Percentiles rank a stretch among this genome's conserved stretches.
These are phyloP conservation scores for Eupeodes luniger DNA, from an alignment of 2,888 invertebrate genomes.

Conservation along the genomic window DNA sequence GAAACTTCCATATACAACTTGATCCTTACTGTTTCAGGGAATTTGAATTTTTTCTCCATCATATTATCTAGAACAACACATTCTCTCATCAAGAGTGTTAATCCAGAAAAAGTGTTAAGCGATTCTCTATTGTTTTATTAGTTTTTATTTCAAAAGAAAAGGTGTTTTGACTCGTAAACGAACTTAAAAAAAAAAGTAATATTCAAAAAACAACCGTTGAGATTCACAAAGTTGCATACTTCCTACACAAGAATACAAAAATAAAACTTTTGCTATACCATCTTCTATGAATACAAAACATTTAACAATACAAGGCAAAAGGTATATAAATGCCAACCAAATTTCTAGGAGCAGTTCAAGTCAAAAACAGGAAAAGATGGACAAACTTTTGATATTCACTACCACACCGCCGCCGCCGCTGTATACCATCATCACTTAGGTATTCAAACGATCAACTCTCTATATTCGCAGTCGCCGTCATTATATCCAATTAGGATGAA, in stretches of 20 bases:
- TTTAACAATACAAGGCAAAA: conserved; percentile 49
- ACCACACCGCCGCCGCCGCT: not conserved
- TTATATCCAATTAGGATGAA: conserved; percentile 72
- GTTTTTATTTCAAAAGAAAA: conserved; percentile 18
- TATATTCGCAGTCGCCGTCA: conserved; percentile 64
- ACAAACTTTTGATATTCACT: conserved; percentile 64
- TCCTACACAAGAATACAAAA: conserved; percentile 55
- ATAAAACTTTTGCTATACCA: conserved; percentile 46
- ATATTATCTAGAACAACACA: not conserved
- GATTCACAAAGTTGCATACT: conserved; percentile 51
- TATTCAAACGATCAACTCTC: conserved; percentile 71
- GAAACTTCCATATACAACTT: not conserved
- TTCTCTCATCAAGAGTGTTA: conserved; percentile 23
- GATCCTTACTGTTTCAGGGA: not conserved
- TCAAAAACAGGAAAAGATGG: conserved; percentile 34
- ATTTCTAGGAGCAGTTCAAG: conserved; percentile 63
- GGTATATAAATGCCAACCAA: conserved; percentile 59
- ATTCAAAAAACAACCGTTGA: conserved; percentile 23
- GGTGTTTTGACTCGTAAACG: conserved; percentile 1
- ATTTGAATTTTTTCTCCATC: not conserved
- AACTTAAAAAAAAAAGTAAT: conserved; percentile 5
- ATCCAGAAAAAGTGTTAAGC: conserved; percentile 37
- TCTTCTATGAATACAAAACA: conserved; percentile 68
- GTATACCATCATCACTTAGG: conserved; percentile 59
- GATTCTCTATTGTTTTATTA: conserved; percentile 27